These are phyloP conservation scores for Lamprotornis superbus DNA, from an alignment of 2,113 vertebrate species.

Conservation along the genomic window DNA sequence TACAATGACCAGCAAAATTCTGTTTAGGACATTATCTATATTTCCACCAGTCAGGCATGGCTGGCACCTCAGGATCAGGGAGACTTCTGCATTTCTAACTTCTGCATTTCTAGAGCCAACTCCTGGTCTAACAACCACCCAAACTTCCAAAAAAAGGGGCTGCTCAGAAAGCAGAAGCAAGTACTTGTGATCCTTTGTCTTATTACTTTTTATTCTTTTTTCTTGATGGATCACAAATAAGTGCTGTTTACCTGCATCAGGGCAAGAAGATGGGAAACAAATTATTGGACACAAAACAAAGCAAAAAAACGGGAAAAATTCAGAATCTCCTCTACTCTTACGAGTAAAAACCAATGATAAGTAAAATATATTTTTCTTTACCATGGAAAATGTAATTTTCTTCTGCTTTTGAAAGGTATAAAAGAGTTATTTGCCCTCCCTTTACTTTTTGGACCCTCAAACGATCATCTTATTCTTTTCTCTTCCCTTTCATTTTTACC, in stretches of 20 bases:
- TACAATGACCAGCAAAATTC: background rate
- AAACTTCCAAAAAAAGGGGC: background rate
- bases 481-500: background rate
- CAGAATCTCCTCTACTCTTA: background rate
- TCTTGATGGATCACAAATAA: background rate
- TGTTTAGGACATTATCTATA: fast-evolving
- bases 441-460: background rate
- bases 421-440: background rate
- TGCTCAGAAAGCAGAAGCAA: background rate
- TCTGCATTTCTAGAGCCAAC: background rate
- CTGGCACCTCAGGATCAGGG: background rate
- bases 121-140: background rate
- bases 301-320: fast-evolving
- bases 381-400: background rate
- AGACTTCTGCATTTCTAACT: background rate
- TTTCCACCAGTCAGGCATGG: too few relatives aligned
- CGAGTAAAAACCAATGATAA: background rate
- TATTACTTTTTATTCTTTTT: background rate
- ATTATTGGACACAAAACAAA: background rate
- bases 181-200: background rate
- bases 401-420: background rate
- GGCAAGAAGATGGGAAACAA: background rate
- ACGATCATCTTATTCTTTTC: fast-evolving
- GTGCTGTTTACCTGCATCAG: background rate
- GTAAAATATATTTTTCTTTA: background rate